Conservation (phyloP, 2,888 invertebrate genomes). For the Pseudococcus jackbeardsleyi region DNA sequence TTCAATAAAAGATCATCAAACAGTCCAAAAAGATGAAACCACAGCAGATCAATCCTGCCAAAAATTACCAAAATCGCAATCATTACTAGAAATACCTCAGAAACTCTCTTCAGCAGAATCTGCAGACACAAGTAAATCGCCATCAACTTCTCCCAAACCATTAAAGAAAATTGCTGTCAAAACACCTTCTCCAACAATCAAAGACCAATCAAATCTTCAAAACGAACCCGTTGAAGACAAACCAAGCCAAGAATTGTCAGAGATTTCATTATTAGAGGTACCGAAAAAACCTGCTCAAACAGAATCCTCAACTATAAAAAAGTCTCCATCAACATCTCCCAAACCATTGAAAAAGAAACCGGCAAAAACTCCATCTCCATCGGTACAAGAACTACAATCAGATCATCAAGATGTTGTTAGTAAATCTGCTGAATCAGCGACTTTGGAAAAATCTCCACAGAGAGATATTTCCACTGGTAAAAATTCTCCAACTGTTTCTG, state of each 20-base stretch:
- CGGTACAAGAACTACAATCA: background rate
- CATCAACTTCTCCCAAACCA: background rate
- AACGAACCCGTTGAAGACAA: background rate
- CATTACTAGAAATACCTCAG: background rate
- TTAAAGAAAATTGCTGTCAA: background rate
- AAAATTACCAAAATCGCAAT: constrained; percentile 20
- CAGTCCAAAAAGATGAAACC: background rate
- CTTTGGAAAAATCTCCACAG: background rate
- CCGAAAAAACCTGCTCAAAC: background rate
- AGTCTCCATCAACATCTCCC: constrained; percentile 1
- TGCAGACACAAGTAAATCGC: background rate
- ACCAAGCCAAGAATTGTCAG: background rate
- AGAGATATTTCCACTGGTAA: background rate
- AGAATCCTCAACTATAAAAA: background rate
- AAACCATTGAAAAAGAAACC: constrained; percentile 1
- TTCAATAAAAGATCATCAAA: background rate
- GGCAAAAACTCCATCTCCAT: background rate
- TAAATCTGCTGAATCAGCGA: background rate
- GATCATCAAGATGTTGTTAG: background rate
- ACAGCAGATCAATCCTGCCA: background rate
- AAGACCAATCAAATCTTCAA: background rate
- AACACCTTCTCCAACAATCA: background rate
- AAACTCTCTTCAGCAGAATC: background rate
- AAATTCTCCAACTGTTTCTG: background rate
- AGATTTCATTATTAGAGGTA: background rate